Evolutionary conservation across 1,140 invertebrate species (phyloP).

Genomic region (Steinernema khuongi): DNA sequence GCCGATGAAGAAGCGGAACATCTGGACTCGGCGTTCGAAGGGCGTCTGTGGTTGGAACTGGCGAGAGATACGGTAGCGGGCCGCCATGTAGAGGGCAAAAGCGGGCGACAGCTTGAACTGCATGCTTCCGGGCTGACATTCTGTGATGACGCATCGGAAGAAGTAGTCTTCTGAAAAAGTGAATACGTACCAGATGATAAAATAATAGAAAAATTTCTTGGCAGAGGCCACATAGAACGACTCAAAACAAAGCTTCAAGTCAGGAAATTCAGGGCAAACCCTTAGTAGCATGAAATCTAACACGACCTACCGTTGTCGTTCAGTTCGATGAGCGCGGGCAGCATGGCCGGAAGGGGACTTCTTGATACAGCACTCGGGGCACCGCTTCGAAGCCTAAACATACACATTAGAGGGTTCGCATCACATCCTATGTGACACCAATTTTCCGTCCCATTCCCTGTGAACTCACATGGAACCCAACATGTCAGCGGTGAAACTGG

Average conservation of each 20-base stretch:
- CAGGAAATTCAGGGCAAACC: no score
- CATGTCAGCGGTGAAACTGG: background rate
- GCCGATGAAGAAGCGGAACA: constrained; percentile 26
- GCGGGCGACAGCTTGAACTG: constrained; percentile 48
- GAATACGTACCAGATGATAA: no score
- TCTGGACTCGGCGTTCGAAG: constrained; percentile 23
- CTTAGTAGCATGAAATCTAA: no score
- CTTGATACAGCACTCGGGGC: background rate
- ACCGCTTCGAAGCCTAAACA: background rate
- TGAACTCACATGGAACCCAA: constrained; percentile 6
- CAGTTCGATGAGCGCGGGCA: background rate
- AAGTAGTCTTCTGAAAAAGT: background rate
- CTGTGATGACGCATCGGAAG: background rate
- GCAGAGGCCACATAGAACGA: no score
- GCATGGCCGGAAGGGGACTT: background rate
- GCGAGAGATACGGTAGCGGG: constrained; percentile 43
- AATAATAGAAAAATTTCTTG: no score
- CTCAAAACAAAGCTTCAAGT: no score
- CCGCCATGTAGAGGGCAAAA: constrained; percentile 49
- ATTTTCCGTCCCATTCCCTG: background rate
- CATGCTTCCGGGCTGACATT: background rate
- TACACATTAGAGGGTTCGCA: no score
- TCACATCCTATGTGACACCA: background rate
- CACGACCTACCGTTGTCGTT: background rate
- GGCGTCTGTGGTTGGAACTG: constrained; percentile 29